Percentiles rank a stretch among this genome's conserved stretches.
These are phyloP conservation scores for Teleogryllus occipitalis DNA, from an alignment of 1,140 invertebrate species.

Conservation along the genomic window DNA sequence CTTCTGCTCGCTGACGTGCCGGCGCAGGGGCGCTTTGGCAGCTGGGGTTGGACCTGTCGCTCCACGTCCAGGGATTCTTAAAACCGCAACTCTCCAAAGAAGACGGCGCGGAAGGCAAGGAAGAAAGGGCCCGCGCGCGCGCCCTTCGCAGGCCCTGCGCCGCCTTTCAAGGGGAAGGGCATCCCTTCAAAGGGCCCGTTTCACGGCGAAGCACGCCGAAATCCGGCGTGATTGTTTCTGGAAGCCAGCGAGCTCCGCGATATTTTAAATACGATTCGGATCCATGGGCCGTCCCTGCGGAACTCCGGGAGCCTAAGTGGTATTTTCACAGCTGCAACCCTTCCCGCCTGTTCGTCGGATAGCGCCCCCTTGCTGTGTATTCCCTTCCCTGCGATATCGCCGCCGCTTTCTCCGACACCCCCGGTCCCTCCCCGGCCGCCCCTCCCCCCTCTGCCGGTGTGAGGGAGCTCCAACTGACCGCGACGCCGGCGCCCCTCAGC, in stretches of 20 bases:
- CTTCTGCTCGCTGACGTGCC: no score
- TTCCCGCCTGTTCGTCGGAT: not conserved
- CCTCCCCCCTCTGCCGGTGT: not conserved
- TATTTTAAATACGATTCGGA: not conserved
- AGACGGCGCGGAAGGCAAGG: not conserved
- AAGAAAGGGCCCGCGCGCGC: not conserved
- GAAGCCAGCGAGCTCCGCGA: not conserved
- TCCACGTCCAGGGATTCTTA: not conserved
- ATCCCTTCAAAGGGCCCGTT: not conserved
- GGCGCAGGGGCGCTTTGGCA: no score
- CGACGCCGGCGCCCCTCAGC: no score
- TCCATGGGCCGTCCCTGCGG: not conserved
- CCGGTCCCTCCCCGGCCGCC: no score
- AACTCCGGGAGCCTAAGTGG: not conserved
- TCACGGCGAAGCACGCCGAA: not conserved
- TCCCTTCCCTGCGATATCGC: not conserved
- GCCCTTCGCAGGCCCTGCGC: no score
- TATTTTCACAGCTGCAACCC: not conserved
- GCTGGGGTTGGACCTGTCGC: no score
- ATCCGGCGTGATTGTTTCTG: constrained; percentile 3
- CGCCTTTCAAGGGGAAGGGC: not conserved
- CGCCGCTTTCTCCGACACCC: not conserved
- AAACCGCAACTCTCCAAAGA: not conserved
- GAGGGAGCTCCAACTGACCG: not conserved
- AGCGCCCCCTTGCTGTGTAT: no score